Evolutionary conservation across 2,888 invertebrate species (phyloP), one percentile per base, ranked within the genome.

Genomic region (Pinctada fucata): DNA sequence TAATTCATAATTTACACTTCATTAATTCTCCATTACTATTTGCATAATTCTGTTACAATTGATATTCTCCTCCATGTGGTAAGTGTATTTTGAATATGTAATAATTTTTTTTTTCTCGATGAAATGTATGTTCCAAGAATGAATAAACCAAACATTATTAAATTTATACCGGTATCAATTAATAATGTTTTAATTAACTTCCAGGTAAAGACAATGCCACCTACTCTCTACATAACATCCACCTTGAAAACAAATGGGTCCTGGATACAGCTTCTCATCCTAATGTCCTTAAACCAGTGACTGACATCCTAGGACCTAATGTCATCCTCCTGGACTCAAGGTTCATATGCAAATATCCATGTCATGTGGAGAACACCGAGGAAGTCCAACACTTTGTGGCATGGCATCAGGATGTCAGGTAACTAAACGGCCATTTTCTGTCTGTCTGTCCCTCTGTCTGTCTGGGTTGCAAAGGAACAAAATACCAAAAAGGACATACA

Each of bases 381-480:
- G 83, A 81, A 3, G 68, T 51, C 2, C 80, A 85, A 67, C 83
- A 84, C 0, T 88, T 83, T 52, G 88, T 88, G 0, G 88, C 88
- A 4, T 88, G 88, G 88, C 88, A 88, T 63, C 88, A 88, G 70
- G 88, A 88, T 67, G 82, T 85, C 8, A 85, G 85, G 88, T 88
- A 78, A 31, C 51, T 64, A 13, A 16, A 45, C 48, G 2, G 66
- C 45, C 48, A 47, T 45, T 45, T 68, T n/a, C 31, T 31, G 31
- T 31, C 31, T 31, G 31, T 31, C 31, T 31, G 31, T 31, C 31
- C 31, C 31, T 31, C 31, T 31, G 31, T 31, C 31, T 31, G 31
- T 31, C 31, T 31, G 31, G 31, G 31, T 31, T 31, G 31, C 31
- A 31, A 31, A 31, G 31, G 31, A 31, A 10, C n/a, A 16, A 72